Conservation (phyloP, 2,797 vertebrate genomes). For the Lateolabrax maculatus region DNA sequence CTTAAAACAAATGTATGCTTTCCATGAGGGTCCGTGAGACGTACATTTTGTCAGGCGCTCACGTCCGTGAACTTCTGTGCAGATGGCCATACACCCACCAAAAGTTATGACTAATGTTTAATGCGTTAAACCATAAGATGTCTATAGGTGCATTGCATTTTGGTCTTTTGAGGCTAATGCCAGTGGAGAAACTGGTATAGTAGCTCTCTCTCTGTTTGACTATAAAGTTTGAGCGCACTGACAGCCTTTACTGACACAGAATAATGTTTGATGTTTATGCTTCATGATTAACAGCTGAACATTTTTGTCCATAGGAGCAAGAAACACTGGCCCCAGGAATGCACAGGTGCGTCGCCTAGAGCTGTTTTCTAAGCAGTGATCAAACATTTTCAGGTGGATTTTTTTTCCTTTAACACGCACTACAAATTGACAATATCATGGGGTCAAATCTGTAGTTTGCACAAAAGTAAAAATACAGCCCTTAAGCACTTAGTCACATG, state of each 20-base stretch:
- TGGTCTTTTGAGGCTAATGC: not conserved
- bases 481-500: not conserved
- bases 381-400: not conserved
- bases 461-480: not conserved
- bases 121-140: not conserved
- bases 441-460: not conserved
- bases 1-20: not conserved
- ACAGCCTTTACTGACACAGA: not conserved
- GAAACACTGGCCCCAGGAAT: not conserved
- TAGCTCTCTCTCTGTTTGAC: not conserved
- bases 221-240: not conserved
- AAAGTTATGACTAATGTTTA: not conserved
- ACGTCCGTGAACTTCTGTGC: not conserved
- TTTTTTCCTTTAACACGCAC: not conserved
- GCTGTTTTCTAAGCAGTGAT: not conserved
- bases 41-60: not conserved
- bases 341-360: conserved; percentile 12
- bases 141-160: not conserved
- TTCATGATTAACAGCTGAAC: not conserved
- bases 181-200: not conserved
- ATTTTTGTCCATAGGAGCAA: not conserved
- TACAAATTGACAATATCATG: not conserved
- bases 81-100: not conserved
- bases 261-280: not conserved
- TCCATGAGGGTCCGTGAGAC: not conserved